Conservation (phyloP, 2,113 vertebrate genomes). For the Heliornis fulica region DNA sequence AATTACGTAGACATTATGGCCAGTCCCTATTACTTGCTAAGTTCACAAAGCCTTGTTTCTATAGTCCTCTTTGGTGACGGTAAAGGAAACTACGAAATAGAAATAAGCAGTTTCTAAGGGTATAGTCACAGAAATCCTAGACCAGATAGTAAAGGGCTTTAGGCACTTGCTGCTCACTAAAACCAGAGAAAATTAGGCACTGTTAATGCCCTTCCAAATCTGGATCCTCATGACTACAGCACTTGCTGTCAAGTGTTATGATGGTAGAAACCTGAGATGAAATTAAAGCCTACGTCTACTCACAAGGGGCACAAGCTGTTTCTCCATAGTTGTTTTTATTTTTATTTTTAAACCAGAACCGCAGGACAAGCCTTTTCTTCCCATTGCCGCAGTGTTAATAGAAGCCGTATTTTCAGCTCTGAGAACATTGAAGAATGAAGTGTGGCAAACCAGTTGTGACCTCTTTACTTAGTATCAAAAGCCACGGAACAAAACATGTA, state of each 20-base stretch:
- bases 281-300: constrained; percentile 4
- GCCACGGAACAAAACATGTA: not conserved
- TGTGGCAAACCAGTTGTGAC: not conserved
- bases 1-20: constrained; percentile 55
- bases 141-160: not conserved
- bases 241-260: not conserved
- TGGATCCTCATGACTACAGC: not conserved
- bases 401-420: not conserved
- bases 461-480: not conserved
- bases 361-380: not conserved
- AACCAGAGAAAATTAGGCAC: not conserved
- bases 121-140: not conserved
- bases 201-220: not conserved
- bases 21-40: constrained; percentile 60
- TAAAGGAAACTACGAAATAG: not conserved
- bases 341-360: not conserved
- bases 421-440: not conserved
- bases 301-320: not conserved
- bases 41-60: constrained; percentile 13
- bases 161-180: not conserved
- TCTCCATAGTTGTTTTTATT: not conserved
- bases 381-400: not conserved
- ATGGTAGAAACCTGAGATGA: not conserved
- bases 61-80: not conserved
- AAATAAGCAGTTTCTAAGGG: not conserved